phyloP scores from a whole-genome alignment of 2,113 vertebrate genomes.

The Tetrao urogallus region DNA sequence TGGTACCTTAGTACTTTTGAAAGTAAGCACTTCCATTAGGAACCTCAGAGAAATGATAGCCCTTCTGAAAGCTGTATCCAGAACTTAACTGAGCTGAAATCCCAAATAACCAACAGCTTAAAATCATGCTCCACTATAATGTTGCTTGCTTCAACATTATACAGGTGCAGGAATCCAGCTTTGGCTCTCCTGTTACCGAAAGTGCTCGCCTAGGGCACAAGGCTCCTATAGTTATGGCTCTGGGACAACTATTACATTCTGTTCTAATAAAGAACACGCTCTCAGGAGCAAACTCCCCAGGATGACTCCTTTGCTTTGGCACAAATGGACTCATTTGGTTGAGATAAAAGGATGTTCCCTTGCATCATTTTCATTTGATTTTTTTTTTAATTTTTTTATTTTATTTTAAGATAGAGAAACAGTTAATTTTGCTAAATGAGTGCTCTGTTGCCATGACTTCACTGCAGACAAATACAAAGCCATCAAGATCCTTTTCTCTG shows the following conservation, averaged over 20 bases:
- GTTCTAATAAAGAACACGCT: conserved; percentile 41
- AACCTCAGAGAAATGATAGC: not conserved
- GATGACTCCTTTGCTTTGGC: conserved; percentile 61
- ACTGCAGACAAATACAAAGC: conserved; percentile 73
- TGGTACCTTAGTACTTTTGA: not conserved
- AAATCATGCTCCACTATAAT: not conserved
- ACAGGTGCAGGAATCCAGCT: not conserved
- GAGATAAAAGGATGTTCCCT: conserved; percentile 73
- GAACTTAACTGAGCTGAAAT: conserved; percentile 24
- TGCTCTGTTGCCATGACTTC: conserved; percentile 75
- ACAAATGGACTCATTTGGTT: conserved; percentile 59
- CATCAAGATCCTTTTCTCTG: conserved; percentile 68
- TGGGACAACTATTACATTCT: conserved; percentile 48
- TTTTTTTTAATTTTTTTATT: not conserved
- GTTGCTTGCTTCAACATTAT: not conserved
- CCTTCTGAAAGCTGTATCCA: conserved; percentile 19
- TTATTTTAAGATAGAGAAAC: conserved; percentile 65
- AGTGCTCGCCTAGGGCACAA: not conserved
- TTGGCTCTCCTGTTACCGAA: conserved; percentile 22
- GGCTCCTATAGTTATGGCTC: conserved; percentile 12
- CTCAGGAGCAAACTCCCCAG: conserved; percentile 70
- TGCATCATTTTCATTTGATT: conserved; percentile 29
- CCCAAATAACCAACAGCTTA: not conserved
- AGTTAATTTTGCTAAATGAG: conserved; percentile 76
- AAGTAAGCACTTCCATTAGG: not conserved